phyloP scores from a whole-genome alignment of 2,888 invertebrate genomes.

The Tillus elongatus region DNA sequence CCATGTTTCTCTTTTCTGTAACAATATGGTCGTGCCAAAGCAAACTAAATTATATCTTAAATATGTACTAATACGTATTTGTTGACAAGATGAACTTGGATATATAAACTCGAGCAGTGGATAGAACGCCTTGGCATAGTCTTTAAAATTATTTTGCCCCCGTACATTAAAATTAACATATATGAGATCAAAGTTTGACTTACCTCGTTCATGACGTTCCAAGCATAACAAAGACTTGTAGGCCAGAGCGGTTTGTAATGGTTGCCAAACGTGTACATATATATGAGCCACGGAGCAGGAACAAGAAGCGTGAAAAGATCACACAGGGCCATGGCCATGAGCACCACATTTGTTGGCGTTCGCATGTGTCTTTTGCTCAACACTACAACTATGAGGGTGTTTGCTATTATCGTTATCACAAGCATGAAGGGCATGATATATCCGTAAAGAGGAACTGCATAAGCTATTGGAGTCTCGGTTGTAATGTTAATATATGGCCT shows the following conservation, averaged over 20 bases:
- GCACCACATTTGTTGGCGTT: slow-evolving; percentile 83
- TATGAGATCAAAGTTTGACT: no score
- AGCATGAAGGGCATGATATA: slow-evolving; percentile 77
- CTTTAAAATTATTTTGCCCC: no score
- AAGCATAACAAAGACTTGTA: slow-evolving; percentile 67
- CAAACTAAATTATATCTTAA: no score
- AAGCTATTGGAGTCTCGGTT: slow-evolving; percentile 55
- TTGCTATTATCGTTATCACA: slow-evolving; percentile 80
- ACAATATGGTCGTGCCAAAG: no score
- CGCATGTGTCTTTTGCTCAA: slow-evolving; percentile 84
- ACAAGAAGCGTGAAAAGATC: slow-evolving; percentile 89
- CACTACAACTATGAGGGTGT: slow-evolving; percentile 84
- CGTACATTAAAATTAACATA: no score
- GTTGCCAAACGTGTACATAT: slow-evolving; percentile 85
- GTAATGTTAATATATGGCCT: slow-evolving; percentile 64
- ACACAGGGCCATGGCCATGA: slow-evolving; percentile 92
- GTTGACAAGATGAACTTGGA: no score
- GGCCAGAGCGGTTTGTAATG: slow-evolving; percentile 74
- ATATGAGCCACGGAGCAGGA: slow-evolving; percentile 84
- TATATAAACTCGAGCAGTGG: no score
- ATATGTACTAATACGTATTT: no score
- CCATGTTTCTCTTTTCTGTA: no score
- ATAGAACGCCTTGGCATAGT: no score
- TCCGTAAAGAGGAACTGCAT: slow-evolving; percentile 65
- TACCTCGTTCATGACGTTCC: slow-evolving; percentile 72